Percentiles rank a stretch among this genome's conserved stretches.
Evolutionary conservation across 1,140 invertebrate genomes (phyloP).

Genomic region (Cyrtorhinus lividipennis): DNA sequence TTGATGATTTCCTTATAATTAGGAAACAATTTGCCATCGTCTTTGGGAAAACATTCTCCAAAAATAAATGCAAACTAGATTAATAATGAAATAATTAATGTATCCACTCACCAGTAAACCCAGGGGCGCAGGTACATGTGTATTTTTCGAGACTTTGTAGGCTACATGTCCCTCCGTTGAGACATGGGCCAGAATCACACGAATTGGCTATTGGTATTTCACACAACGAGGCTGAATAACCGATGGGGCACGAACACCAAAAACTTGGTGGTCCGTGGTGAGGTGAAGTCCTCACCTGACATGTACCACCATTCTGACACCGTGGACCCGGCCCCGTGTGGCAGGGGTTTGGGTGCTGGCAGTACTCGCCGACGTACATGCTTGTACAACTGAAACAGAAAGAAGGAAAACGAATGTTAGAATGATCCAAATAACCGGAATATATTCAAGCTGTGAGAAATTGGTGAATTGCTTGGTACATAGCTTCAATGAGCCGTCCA

Average conservation of each 20-base stretch:
- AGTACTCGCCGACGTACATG: slow-evolving; percentile 83
- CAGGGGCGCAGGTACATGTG: slow-evolving; percentile 65
- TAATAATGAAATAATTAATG: not conserved
- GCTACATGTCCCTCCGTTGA: slow-evolving; percentile 70
- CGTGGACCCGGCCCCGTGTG: slow-evolving; percentile 58
- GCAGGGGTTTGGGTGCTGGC: slow-evolving; percentile 84
- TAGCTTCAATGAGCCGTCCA: not conserved
- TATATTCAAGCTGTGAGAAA: not conserved
- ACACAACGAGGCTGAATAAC: slow-evolving; percentile 82
- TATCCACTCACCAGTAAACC: slow-evolving; percentile 58
- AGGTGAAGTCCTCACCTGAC: slow-evolving; percentile 54
- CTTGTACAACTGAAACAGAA: slow-evolving; percentile 72
- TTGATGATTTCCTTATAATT: too few species aligned
- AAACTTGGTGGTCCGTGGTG: slow-evolving; percentile 55
- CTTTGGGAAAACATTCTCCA: too few species aligned
- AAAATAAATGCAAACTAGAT: too few species aligned
- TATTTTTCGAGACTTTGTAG: slow-evolving; percentile 61
- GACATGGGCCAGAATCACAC: slow-evolving; percentile 75
- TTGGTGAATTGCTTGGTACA: not conserved
- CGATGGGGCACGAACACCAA: slow-evolving; percentile 72
- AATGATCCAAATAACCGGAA: too few species aligned
- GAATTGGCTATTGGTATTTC: slow-evolving; percentile 79
- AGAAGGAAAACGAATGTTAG: slow-evolving; percentile 18
- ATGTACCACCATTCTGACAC: slow-evolving; percentile 87
- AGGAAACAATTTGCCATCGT: too few species aligned